These are phyloP conservation scores for Pampusana beccarii DNA, from an alignment of 2,113 vertebrate species.

Conservation along the genomic window DNA sequence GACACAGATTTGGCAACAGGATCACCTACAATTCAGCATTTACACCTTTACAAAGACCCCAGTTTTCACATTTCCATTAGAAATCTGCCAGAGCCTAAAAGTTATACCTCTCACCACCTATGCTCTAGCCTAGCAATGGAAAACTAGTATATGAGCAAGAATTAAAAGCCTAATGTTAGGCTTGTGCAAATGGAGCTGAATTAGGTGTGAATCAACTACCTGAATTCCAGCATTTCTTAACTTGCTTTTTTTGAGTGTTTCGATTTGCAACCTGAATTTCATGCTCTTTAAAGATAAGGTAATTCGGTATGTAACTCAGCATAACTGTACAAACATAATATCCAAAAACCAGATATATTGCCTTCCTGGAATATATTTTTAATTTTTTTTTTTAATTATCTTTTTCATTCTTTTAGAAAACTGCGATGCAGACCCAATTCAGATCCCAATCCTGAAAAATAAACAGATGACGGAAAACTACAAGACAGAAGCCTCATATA, in stretches of 20 bases:
- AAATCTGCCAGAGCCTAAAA: background rate
- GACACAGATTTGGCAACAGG: background rate
- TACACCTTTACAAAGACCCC: background rate
- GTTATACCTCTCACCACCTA: background rate
- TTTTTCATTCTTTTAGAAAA: background rate
- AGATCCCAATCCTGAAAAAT: background rate
- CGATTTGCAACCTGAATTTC: background rate
- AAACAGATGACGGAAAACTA: background rate
- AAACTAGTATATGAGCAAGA: background rate
- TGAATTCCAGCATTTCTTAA: background rate
- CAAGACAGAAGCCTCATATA: background rate
- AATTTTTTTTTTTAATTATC: background rate
- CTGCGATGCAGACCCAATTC: background rate
- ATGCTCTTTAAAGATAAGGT: background rate
- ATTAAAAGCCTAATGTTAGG: background rate
- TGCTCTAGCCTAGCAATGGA: background rate
- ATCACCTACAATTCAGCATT: background rate
- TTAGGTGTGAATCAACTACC: background rate
- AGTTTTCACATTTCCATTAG: background rate
- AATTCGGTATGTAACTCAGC: background rate
- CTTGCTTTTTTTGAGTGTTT: background rate
- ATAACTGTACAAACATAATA: background rate
- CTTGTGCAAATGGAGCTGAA: background rate
- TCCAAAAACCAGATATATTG: background rate
- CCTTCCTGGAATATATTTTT: background rate